Evolutionary conservation across 2,113 vertebrate genomes (phyloP).

Genomic region (Myanophis thanlyinensis): DNA sequence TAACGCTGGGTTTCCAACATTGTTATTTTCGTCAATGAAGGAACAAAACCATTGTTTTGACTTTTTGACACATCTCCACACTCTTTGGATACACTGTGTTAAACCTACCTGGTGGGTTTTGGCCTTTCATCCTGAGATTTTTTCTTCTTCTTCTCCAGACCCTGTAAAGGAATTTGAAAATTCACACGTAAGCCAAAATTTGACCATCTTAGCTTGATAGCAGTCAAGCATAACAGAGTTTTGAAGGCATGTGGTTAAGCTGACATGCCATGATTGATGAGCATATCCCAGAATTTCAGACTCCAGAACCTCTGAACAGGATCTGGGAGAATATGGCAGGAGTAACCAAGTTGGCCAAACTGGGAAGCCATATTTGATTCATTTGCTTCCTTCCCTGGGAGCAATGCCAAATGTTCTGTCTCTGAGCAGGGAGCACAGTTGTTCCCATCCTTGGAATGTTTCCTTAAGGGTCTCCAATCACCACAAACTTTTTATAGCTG

Average conservation of each 20-base stretch:
- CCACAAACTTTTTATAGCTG: conserved; percentile 42
- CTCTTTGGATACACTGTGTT: background rate
- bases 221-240: background rate
- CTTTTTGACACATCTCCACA: background rate
- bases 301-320: background rate
- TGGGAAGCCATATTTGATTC: background rate
- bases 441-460: conserved; percentile 45
- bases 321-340: background rate
- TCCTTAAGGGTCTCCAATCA: conserved; percentile 55
- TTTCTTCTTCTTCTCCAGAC: background rate
- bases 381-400: conserved; percentile 22
- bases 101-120: background rate
- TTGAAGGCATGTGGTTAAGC: background rate
- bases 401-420: conserved; percentile 33
- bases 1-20: background rate
- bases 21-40: background rate
- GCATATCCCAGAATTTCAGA: background rate
- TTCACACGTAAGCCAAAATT: background rate
- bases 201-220: background rate
- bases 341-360: background rate
- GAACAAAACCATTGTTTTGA: background rate
- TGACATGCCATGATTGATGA: too few species aligned
- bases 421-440: conserved; percentile 29
- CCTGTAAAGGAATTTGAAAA: background rate
- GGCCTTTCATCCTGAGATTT: background rate